Conservation (phyloP, 2,888 invertebrate genomes). For the Hydraecia micacea region DNA sequence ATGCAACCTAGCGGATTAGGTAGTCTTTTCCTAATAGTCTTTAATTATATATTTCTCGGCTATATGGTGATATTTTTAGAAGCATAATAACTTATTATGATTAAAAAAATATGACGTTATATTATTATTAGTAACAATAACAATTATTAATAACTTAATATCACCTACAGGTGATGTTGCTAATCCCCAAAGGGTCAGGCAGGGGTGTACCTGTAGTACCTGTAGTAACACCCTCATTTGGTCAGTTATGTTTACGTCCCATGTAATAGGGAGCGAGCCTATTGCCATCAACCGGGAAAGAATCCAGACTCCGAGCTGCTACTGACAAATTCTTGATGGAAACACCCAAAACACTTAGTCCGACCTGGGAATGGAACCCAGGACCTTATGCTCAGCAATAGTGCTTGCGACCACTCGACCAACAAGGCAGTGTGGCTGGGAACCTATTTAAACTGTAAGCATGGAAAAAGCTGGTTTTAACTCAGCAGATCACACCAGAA, state of each 20-base stretch:
- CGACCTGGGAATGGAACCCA: background rate
- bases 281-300: background rate
- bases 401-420: too few species aligned
- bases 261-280: background rate
- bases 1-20: background rate
- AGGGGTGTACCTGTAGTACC: background rate
- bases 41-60: background rate
- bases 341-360: background rate
- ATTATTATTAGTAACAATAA: background rate
- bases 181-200: background rate
- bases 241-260: background rate
- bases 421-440: background rate
- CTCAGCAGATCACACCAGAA: too few species aligned
- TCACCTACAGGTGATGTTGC: background rate
- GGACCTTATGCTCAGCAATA: background rate
- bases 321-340: background rate
- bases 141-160: background rate
- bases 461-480: background rate
- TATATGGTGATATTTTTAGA: too few species aligned
- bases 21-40: background rate
- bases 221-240: background rate
- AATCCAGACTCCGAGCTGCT: background rate
- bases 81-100: background rate
- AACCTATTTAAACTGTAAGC: background rate
- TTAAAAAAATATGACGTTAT: background rate